Base-by-base conservation (phyloP, 1,140 invertebrate species). In the Nomia melanderi region DNA sequence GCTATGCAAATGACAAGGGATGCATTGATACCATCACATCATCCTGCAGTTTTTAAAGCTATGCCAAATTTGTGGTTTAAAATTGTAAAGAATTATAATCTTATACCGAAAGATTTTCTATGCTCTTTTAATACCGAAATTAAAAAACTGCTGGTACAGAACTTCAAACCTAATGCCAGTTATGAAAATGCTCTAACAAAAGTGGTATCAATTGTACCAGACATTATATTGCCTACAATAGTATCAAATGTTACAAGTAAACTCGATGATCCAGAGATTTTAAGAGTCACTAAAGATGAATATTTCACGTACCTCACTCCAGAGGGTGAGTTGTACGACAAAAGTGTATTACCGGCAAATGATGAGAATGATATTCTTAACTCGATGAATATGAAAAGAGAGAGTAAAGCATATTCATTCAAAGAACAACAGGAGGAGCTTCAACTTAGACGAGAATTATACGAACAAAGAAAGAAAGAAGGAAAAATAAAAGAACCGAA, bases 341-440 rank as follows among this genome's bases (percentile, higher is more conserved):
- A 97, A 90, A 96, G 95, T 87, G 95, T 98, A 2, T 92, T 99
- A 66, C 97, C 97, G 9, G 95, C 95, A 2, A 94, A 93, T 79
- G 94, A 95, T 64, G 95, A 94, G 71, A 94, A 93, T 78, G 94
- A 91, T 54, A 92, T 93, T 41, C 84, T 94, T 86, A 93, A 94
- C 63, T 94, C 95, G 23, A 96, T 96, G 93, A 99, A 99, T 86
- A 94, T 99, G 87, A 98, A 98, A 92, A 93, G 98, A 53, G 98
- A 99, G 88, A 99, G 97, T 89, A 99, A 99, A 93, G 97, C 96
- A 3, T 99, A 99, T 90, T 98, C 97, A 23, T 99, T 98, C 89
- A 98, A 98, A 89, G 98, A 99, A 85, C 98, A 99, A 90, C 93
- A 98, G 86, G 98, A 98, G 88, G 98, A 99, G 90, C 91, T 99